Percentiles rank a stretch among this genome's conserved stretches.
Evolutionary conservation across 1,140 invertebrate species (phyloP).

Genomic region (Thaumetopoea pityocampa): DNA sequence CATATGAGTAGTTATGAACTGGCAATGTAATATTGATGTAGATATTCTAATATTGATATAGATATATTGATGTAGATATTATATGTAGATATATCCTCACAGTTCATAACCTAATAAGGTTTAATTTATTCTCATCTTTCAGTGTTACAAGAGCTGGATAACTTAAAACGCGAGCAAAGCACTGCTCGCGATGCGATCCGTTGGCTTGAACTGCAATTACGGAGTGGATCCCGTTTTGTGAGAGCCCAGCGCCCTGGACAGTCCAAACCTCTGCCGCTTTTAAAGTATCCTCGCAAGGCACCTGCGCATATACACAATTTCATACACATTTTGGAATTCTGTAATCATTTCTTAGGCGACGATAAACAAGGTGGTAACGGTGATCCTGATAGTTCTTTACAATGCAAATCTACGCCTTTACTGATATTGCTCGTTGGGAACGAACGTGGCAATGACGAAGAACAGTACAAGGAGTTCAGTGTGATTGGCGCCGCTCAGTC

Average conservation of each 20-base stretch:
- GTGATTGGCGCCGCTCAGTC: slow-evolving; percentile 53
- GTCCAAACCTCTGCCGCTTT: slow-evolving; percentile 81
- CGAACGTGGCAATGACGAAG: slow-evolving; percentile 39
- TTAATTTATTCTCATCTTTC: slow-evolving; percentile 52
- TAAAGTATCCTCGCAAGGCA: slow-evolving; percentile 83
- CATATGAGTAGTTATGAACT: too few species aligned
- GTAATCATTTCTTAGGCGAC: slow-evolving; percentile 63
- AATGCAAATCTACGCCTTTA: slow-evolving; percentile 45
- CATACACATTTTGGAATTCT: slow-evolving; percentile 72
- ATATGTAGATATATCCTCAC: too few species aligned
- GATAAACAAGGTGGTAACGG: slow-evolving; percentile 59
- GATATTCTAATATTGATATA: too few species aligned
- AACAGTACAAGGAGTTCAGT: slow-evolving; percentile 66
- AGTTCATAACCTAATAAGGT: too few species aligned
- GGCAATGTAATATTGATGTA: too few species aligned
- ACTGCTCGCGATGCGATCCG: slow-evolving; percentile 92
- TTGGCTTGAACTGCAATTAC: slow-evolving; percentile 92
- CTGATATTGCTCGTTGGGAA: slow-evolving; percentile 62
- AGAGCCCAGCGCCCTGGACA: slow-evolving; percentile 89
- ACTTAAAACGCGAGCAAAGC: slow-evolving; percentile 86
- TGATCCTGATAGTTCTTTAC: slow-evolving; percentile 41
- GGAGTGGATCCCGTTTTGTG: slow-evolving; percentile 88
- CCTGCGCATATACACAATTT: slow-evolving; percentile 60
- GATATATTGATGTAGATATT: too few species aligned
- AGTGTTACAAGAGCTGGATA: slow-evolving; percentile 92